Base-by-base conservation (phyloP, 1,140 invertebrate species). In the Neuroterus valhalla region DNA sequence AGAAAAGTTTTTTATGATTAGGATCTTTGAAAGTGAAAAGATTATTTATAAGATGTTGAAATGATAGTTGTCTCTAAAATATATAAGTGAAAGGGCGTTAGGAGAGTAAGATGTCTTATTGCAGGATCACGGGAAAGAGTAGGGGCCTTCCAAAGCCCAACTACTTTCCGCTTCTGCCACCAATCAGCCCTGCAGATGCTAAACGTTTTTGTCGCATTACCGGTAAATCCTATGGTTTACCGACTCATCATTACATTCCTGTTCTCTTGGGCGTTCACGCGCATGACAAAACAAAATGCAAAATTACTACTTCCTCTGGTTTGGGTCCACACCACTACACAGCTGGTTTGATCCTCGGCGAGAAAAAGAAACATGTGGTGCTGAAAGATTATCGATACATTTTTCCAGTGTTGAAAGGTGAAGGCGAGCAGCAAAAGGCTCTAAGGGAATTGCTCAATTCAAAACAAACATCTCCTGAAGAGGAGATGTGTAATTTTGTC, bases 41-140 rank as follows among this genome's bases (percentile, higher is more conserved):
- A 21, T 21, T 3, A 52, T 3, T 52, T 21, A 23, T 26, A 21
- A 52, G 23, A 23, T 50, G 31, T 38, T 38, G 4, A 38, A 38
- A 38, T 38, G 31, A 38, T 8, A 38, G 31, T 38, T 8, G 6
- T 10, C 31, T 38, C 31, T 38, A 8, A 10, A 38, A 5, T 38
- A 38, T 38, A 8, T 38, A 38, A 38, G 31, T 38, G 6, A 73
- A 48, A 2, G 12, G n/a, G 67, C 69, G 66, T 44, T 50, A 6
- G n/a, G 2, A 62, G 50, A 76, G 45, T 31, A 87, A 82, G 67
- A 93, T 94, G 92, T 94, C 94, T 62, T 95, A 93, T 85, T 96
- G 95, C 89, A 93, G 95, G 87, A 96, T 96, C 73, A 96, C 95
- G 43, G 95, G 94, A 43, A 93, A 92, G 80, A 95, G 94, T 86